Conservation (phyloP, 2,888 invertebrate species). For the Aporophyla nigra region DNA sequence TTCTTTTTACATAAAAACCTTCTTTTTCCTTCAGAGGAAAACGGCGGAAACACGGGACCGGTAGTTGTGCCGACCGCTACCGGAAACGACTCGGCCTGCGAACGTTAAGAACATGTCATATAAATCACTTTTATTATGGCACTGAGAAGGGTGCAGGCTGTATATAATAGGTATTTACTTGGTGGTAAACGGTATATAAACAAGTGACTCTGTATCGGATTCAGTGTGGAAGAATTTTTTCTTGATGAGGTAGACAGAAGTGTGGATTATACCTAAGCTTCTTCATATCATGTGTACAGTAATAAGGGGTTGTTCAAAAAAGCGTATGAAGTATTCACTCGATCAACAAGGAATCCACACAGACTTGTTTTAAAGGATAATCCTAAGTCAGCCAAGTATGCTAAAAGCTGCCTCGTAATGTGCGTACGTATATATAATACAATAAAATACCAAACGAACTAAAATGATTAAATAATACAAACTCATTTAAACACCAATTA, state of each 20-base stretch:
- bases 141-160: conserved; percentile 60
- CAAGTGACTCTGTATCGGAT: background rate
- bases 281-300: too few relatives aligned
- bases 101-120: conserved; percentile 79
- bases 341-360: too few relatives aligned
- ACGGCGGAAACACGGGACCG: conserved; percentile 80
- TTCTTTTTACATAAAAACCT: conserved; percentile 61
- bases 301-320: too few relatives aligned
- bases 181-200: conserved; percentile 29
- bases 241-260: background rate
- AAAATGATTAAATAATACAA: too few relatives aligned
- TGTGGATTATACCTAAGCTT: background rate
- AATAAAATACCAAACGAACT: too few relatives aligned
- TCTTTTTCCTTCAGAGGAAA: conserved; percentile 75
- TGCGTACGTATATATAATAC: too few relatives aligned
- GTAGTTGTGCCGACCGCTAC: conserved; percentile 78
- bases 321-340: too few relatives aligned
- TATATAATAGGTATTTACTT: conserved; percentile 42
- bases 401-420: too few relatives aligned
- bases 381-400: too few relatives aligned
- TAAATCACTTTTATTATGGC: conserved; percentile 81
- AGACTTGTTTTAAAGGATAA: too few relatives aligned
- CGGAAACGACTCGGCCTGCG: conserved; percentile 79
- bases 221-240: background rate
- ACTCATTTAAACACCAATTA: too few relatives aligned